Percentiles rank a stretch among this genome's conserved stretches.
These are phyloP conservation scores for Anabacerthia variegaticeps DNA, from an alignment of 2,797 vertebrate genomes.

Conservation along the genomic window DNA sequence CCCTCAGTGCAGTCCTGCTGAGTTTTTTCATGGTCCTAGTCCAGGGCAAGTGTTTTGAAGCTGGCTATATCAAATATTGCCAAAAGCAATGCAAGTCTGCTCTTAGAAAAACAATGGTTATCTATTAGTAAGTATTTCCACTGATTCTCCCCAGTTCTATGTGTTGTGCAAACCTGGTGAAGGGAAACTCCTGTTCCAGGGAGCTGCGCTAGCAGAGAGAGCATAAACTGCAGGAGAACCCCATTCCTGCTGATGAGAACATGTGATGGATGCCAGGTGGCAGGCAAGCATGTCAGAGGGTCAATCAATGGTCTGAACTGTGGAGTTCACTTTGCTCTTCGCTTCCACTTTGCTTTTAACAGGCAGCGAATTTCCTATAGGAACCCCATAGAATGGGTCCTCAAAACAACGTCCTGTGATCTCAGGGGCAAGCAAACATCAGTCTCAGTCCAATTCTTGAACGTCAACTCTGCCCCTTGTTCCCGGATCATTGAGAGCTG, in stretches of 20 bases:
- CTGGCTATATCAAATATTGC: neutral
- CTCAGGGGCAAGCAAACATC: conserved; percentile 56
- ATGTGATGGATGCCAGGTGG: neutral
- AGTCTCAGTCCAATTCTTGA: conserved; percentile 56
- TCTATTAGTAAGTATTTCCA: conserved; percentile 16
- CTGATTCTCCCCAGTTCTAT: neutral
- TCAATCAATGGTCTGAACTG: neutral
- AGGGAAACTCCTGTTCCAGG: neutral
- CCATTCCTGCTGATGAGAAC: neutral
- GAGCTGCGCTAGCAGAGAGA: neutral
- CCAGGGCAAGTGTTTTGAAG: neutral
- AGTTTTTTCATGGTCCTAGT: neutral
- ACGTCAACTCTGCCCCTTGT: conserved; percentile 65
- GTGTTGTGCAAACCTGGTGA: neutral
- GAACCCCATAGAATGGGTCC: neutral
- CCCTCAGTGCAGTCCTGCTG: neutral
- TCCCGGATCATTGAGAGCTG: conserved; percentile 60
- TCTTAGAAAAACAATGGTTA: neutral
- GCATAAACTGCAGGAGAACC: neutral
- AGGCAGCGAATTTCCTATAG: neutral
- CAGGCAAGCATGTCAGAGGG: neutral
- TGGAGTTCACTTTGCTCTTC: neutral
- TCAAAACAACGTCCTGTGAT: conserved; percentile 50
- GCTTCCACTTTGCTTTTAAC: neutral
- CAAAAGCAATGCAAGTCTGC: neutral